Base-by-base conservation (phyloP, 2,888 invertebrate species). In the Sphinx pinastri region DNA sequence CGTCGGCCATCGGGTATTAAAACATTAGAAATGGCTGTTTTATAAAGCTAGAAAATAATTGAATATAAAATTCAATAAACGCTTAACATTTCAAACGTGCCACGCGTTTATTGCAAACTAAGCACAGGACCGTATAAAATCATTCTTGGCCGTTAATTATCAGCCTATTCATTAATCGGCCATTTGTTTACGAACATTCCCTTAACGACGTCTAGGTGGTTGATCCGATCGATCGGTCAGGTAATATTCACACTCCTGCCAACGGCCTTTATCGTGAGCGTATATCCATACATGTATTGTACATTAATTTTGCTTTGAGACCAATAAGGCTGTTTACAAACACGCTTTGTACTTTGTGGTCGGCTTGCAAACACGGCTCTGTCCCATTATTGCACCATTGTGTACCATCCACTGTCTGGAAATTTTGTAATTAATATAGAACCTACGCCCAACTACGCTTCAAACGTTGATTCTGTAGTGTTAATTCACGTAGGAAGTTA, bases 341-440 rank as follows among this genome's bases (percentile, higher is more conserved):
- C 87, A 86, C 77, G 85, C 89, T 89, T 88, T 88, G 90, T 88
- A 86, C 84, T 84, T 85, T 86, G 88, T 80, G 86, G 86, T 79
- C 76, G 79, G 78, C 79, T 79, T 73, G 79, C 85, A 86, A 87
- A 86, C 88, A 86, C 78, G 78, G 78, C 75, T 76, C 74, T 80
- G 82, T 81, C 80, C 79, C 83, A 84, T 87, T 88, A 88, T 88
- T 88, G 85, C 88, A 82, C 77, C 75, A 76, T 82, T 80, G 82
- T 81, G 79, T 81, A 73, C 79, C 76, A 80, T 78, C 78, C 77
- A 76, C 75, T 74, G 82, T 81, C 81, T 78, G 80, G 82, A 81
- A 84, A 87, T 85, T 85, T 87, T 79, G 84, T 81, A 84, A 84
- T 87, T 85, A 87, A 88, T 84, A 83, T 76, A 77, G 71, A 60